Evolutionary conservation across 2,888 invertebrate species (phyloP).

Genomic region (Acanthococcus lagerstroemiae): DNA sequence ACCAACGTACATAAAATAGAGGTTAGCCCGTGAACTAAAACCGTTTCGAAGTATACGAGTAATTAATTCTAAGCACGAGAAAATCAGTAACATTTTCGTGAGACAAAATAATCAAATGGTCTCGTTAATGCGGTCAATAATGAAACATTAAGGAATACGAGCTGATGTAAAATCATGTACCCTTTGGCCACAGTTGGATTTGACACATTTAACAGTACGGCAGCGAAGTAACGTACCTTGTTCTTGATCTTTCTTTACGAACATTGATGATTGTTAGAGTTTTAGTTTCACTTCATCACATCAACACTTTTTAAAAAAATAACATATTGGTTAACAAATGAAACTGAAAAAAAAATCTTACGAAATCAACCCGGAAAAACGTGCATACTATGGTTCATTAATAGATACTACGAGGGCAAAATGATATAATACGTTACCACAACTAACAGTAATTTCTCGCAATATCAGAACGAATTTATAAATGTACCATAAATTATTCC

Average conservation of each 20-base stretch:
- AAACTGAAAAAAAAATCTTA: constrained; percentile 22
- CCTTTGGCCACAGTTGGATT: neutral
- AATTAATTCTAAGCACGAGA: too few relatives aligned
- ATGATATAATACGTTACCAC: constrained; percentile 19
- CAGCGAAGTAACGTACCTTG: constrained; percentile 12
- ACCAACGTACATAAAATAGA: neutral
- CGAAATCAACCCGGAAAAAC: constrained; percentile 32
- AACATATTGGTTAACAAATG: constrained; percentile 20
- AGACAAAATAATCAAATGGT: neutral
- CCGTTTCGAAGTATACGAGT: too few relatives aligned
- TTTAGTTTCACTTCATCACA: constrained; percentile 22
- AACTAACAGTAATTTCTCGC: constrained; percentile 8
- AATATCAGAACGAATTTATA: constrained; percentile 15
- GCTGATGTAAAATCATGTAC: neutral
- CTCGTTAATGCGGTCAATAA: neutral
- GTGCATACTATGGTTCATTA: constrained; percentile 30
- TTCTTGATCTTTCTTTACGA: constrained; percentile 29
- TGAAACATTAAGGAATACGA: neutral
- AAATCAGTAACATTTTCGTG: neutral
- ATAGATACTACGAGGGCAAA: constrained; percentile 24
- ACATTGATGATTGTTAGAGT: constrained; percentile 19
- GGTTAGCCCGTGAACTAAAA: neutral
- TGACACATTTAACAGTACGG: constrained; percentile 23
- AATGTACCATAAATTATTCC: constrained; percentile 20
- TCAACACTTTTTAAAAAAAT: constrained; percentile 18